Conservation (phyloP, 2,888 invertebrate species). For the Pseudolycoriella hygida region DNA sequence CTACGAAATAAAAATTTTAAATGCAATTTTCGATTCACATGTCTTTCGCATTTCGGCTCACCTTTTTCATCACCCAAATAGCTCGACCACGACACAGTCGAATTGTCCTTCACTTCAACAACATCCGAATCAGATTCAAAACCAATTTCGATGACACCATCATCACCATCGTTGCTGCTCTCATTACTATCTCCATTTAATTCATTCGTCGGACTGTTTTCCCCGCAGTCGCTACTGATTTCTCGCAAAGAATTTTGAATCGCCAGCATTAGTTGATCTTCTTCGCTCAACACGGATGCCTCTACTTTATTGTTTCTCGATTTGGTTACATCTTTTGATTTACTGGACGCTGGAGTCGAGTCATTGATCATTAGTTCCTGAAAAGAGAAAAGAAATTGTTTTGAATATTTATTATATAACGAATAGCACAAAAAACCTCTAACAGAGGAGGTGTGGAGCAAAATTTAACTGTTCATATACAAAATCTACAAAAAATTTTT, state of each 20-base stretch:
- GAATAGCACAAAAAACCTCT: no score
- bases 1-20: slow-evolving; percentile 6
- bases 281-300: slow-evolving; percentile 18
- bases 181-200: no score
- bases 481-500: no score
- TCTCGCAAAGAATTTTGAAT: slow-evolving; percentile 29
- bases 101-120: slow-evolving; percentile 4
- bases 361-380: no score
- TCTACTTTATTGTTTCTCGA: slow-evolving; percentile 1
- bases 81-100: not conserved
- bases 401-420: no score
- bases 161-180: slow-evolving; percentile 4
- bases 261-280: slow-evolving; percentile 25
- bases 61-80: slow-evolving; percentile 9
- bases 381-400: no score
- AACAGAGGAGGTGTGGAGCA: no score
- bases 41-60: slow-evolving; percentile 3
- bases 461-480: no score
- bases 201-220: no score
- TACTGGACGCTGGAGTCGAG: no score
- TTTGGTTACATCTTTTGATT: not conserved
- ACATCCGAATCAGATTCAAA: slow-evolving; percentile 5
- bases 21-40: not conserved
- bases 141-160: slow-evolving; percentile 2
- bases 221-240: not conserved